These are phyloP conservation scores for Antitype chi DNA, from an alignment of 2,888 invertebrate genomes.

Conservation along the genomic window DNA sequence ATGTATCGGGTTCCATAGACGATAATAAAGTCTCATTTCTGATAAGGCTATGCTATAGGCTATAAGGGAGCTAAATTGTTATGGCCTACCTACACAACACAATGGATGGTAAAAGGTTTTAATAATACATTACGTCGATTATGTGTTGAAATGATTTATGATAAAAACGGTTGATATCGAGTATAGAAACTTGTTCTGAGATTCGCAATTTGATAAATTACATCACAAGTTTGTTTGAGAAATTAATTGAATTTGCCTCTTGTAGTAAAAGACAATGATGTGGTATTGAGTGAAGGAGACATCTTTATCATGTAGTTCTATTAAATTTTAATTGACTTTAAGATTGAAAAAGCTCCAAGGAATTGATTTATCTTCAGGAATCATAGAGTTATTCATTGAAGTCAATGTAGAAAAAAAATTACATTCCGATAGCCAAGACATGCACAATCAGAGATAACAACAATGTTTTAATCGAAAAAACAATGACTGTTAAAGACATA, in stretches of 20 bases:
- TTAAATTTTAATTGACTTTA: not conserved
- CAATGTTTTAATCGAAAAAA: not conserved
- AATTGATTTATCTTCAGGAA: not conserved
- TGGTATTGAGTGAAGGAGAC: not conserved
- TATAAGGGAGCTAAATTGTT: conserved; percentile 50
- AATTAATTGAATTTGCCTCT: not conserved
- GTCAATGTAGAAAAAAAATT: not conserved
- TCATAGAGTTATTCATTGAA: not conserved
- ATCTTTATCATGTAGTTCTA: not conserved
- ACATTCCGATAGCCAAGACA: not conserved
- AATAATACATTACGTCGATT: conserved; percentile 49
- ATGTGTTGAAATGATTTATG: conserved; percentile 65
- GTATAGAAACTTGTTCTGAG: conserved; percentile 3
- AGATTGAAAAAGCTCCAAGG: not conserved
- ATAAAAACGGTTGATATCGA: conserved; percentile 33
- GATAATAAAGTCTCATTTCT: conserved; percentile 48
- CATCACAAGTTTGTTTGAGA: not conserved
- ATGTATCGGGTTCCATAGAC: conserved; percentile 45
- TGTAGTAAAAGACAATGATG: not conserved
- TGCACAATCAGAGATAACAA: not conserved
- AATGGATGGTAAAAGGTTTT: conserved; percentile 52
- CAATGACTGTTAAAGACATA: not conserved
- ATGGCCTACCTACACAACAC: conserved; percentile 58
- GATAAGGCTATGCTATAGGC: conserved; percentile 53
- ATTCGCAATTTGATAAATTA: not conserved